A percentile compares a stretch with the other conserved stretches of the same genome.
Evolutionary conservation across 1,140 invertebrate genomes (phyloP).

Genomic region (Brachionus plicatilis): DNA sequence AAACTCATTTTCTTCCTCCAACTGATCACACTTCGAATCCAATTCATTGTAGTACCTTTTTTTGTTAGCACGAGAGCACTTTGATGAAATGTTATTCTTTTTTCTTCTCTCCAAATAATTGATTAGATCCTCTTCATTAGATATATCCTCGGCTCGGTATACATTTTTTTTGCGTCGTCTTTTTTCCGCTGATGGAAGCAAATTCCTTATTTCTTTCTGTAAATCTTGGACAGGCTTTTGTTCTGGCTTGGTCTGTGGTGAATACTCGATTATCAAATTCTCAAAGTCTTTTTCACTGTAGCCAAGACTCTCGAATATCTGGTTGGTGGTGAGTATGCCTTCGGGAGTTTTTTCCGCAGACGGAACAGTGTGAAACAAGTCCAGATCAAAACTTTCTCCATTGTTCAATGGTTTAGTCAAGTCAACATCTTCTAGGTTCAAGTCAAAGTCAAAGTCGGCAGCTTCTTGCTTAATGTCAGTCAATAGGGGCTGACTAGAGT

Average conservation of each 20-base stretch:
- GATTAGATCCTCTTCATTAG: conserved; percentile 8
- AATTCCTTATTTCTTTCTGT: background rate
- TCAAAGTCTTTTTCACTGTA: conserved; percentile 31
- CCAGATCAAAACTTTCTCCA: background rate
- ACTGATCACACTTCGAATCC: conserved; percentile 46
- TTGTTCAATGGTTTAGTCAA: conserved; percentile 14
- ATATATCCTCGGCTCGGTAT: conserved; percentile 17
- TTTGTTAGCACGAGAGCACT: conserved; percentile 47
- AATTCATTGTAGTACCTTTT: conserved; percentile 51
- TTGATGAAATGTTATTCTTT: conserved; percentile 53
- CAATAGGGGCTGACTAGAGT: background rate
- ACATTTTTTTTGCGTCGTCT: background rate
- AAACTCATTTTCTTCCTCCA: conserved; percentile 47
- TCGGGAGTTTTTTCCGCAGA: background rate
- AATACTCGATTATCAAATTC: background rate
- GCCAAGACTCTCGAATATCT: conserved; percentile 23
- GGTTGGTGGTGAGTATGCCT: background rate
- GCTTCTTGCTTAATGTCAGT: conserved; percentile 10
- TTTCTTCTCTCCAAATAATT: conserved; percentile 45
- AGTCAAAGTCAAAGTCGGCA: conserved; percentile 10
- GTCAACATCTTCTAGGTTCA: conserved; percentile 11
- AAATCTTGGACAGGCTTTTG: background rate
- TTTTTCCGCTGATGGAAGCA: background rate
- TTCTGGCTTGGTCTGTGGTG: background rate
- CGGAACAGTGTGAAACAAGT: background rate